phyloP scores from a whole-genome alignment of 2,888 invertebrate species.

The Chydorus sphaericus region DNA sequence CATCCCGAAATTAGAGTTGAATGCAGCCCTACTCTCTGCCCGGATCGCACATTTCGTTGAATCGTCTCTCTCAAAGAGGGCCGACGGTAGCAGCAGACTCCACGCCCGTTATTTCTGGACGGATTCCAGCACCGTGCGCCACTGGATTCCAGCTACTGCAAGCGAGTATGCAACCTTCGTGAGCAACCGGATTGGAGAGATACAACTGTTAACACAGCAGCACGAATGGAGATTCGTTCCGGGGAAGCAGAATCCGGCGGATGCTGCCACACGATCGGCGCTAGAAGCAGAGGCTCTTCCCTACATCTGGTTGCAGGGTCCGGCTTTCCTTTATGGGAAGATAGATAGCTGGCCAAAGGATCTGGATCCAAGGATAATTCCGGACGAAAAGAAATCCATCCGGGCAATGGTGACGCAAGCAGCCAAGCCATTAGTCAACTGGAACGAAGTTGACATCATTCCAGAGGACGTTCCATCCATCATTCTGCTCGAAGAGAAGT shows the following conservation, averaged over 20 bases:
- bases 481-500: background rate
- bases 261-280: background rate
- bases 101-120: background rate
- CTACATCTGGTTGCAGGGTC: background rate
- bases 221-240: constrained; percentile 10
- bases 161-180: background rate
- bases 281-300: background rate
- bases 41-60: constrained; percentile 3
- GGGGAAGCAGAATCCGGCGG: background rate
- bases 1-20: background rate
- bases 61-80: background rate
- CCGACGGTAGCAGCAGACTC: too few species aligned
- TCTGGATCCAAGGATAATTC: background rate
- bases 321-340: background rate
- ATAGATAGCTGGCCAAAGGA: background rate
- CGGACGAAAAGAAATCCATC: background rate
- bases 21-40: background rate
- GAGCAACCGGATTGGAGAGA: constrained; percentile 10
- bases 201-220: background rate
- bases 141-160: background rate
- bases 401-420: background rate
- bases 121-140: background rate
- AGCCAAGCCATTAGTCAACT: background rate
- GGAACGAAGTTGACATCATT: background rate
- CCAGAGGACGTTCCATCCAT: background rate